Percentiles rank a stretch among this genome's conserved stretches.
phyloP scores from a whole-genome alignment of 1,140 invertebrate species.

The Cryptotermes secundus region DNA sequence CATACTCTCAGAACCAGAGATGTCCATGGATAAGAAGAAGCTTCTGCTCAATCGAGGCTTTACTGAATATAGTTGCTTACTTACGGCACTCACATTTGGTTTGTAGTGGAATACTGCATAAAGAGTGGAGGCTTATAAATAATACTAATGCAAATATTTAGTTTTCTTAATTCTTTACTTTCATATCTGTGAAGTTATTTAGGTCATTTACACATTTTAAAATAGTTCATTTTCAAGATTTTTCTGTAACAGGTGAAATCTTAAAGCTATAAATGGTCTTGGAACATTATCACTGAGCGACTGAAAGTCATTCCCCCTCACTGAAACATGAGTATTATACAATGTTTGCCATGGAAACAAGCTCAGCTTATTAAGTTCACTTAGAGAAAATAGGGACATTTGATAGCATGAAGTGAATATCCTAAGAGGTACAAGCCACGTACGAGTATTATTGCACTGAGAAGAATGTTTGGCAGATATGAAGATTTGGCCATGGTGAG shows the following conservation, averaged over 20 bases:
- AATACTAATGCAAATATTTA: background rate
- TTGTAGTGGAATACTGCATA: too few relatives aligned
- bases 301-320: background rate
- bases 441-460: constrained; percentile 34
- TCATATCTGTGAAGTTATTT: background rate
- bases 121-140: too few relatives aligned
- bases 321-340: constrained; percentile 12
- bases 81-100: too few relatives aligned
- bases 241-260: background rate
- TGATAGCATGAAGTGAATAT: constrained; percentile 15
- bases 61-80: too few relatives aligned
- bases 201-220: constrained; percentile 14
- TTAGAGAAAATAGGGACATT: constrained; percentile 21
- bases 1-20: too few relatives aligned
- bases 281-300: background rate
- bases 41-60: too few relatives aligned
- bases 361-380: background rate
- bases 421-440: constrained; percentile 26
- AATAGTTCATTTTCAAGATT: background rate
- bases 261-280: background rate
- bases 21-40: too few relatives aligned
- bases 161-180: background rate
- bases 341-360: background rate
- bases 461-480: constrained; percentile 25
- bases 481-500: constrained; percentile 1